Evolutionary conservation across 2,797 vertebrate species (phyloP).

Genomic region (Lepidocolaptes lacrymiger): DNA sequence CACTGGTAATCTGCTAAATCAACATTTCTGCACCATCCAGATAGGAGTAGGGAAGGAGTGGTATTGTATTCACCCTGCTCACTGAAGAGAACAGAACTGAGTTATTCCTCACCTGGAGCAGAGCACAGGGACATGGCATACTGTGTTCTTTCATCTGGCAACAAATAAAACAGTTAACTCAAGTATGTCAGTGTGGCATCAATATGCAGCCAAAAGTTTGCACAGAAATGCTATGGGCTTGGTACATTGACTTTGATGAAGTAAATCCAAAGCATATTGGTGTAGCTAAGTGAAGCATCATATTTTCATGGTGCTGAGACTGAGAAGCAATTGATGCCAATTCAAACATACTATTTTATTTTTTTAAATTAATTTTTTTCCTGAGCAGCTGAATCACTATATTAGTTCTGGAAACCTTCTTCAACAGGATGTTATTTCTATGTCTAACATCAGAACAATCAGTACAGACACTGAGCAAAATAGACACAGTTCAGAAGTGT

Average conservation of each 20-base stretch:
- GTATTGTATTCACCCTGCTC: background rate
- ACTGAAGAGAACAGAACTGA: background rate
- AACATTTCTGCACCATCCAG: background rate
- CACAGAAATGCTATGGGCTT: background rate
- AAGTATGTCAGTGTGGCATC: background rate
- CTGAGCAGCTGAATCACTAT: background rate
- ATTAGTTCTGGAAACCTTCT: background rate
- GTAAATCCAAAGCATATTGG: background rate
- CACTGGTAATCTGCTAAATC: background rate
- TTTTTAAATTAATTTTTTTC: background rate
- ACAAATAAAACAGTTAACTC: background rate
- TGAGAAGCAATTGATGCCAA: background rate
- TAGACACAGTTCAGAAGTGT: background rate
- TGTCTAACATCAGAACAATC: background rate
- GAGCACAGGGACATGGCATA: background rate
- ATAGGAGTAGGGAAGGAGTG: background rate
- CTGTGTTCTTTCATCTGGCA: background rate
- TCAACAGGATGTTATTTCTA: background rate
- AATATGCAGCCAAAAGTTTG: background rate
- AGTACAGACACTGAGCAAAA: background rate
- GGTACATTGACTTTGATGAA: background rate
- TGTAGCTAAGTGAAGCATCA: background rate
- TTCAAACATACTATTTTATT: background rate
- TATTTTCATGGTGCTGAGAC: background rate
- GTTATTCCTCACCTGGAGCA: background rate